Base-by-base conservation (phyloP, 2,797 vertebrate species). In the Thalassophryne amazonica region DNA sequence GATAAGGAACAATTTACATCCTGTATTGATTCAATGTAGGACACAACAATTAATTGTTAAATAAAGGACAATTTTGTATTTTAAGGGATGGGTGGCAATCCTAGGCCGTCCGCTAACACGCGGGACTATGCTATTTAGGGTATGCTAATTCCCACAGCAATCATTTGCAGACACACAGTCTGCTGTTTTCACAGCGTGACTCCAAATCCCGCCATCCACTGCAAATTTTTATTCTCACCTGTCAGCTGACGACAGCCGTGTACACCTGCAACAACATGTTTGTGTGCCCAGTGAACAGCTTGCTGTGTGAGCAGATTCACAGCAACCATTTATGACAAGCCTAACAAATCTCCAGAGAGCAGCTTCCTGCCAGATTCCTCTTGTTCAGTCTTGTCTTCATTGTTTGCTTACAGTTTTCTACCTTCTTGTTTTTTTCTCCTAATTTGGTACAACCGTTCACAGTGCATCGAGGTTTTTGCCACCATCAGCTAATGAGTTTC, bases 291-390 rank as follows among this genome's bases (percentile, higher is more conserved):
- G 48, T 2, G 23, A 69, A 69, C 66, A 69, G 63, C 73, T 66
- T 78, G 76, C 81, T 80, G 72, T 66, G 76, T 67, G 69, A 73
- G 84, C 77, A 74, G 62, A 83, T 82, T 84, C 70, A 53, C 61
- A 65, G 72, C 65, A 73, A 76, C 47, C 28, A 18, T 75, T 78
- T 83, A 40, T 76, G 77, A 83, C 76, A 82, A 56, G 73, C 63
- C 71, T 88, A 86, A 88, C 87, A 76, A 88, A 86, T 84, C 86
- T 84, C 85, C 49, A 37, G 80, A 77, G 86, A 67, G 35, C 36
- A 3, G 17, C 61, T 73, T 63, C 73, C 80, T 84, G 81, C 83
- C 78, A 83, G 64, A 53, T 56, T 39, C 38, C 67, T 80, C 83
- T 52, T 84, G 81, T 85, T 83, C 69, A 39, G 67, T 83, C 83